A percentile compares a stretch with the other conserved stretches of the same genome.
These are phyloP conservation scores for Octonoba sinensis DNA, from an alignment of 2,888 invertebrate species.

Conservation along the genomic window DNA sequence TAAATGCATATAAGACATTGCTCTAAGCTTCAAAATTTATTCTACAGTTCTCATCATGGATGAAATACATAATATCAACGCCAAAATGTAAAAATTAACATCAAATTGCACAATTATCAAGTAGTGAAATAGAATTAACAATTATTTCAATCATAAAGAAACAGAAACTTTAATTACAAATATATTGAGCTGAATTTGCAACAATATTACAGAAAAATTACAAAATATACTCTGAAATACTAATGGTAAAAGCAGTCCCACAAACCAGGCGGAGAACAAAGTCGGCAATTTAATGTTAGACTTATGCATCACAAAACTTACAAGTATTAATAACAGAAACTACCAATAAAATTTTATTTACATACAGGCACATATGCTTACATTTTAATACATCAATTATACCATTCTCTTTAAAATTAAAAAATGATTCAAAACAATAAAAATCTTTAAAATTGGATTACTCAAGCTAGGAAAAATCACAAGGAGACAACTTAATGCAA, in stretches of 20 bases:
- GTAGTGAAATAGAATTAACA: constrained; percentile 50
- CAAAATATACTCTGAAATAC: constrained; percentile 53
- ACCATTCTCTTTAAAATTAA: constrained; percentile 18
- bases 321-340: constrained; percentile 56
- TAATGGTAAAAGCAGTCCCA: neutral
- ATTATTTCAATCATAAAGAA: constrained; percentile 44
- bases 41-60: constrained; percentile 55
- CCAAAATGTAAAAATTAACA: constrained; percentile 62
- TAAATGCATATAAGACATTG: no score
- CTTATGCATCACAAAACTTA: constrained; percentile 41
- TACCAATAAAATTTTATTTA: constrained; percentile 62
- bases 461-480: constrained; percentile 11
- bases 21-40: constrained; percentile 29
- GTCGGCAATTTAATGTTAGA: constrained; percentile 13
- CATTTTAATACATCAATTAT: neutral
- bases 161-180: constrained; percentile 51
- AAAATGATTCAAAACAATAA: constrained; percentile 31
- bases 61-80: constrained; percentile 53
- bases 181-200: constrained; percentile 38
- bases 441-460: constrained; percentile 18
- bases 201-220: constrained; percentile 43
- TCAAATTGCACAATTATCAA: constrained; percentile 59
- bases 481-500: constrained; percentile 41
- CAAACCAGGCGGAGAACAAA: no score
- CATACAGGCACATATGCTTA: constrained; percentile 63